A percentile compares a stretch with the other conserved stretches of the same genome.
Conservation (phyloP, 2,797 vertebrate genomes). For the Xenopus petersii region DNA sequence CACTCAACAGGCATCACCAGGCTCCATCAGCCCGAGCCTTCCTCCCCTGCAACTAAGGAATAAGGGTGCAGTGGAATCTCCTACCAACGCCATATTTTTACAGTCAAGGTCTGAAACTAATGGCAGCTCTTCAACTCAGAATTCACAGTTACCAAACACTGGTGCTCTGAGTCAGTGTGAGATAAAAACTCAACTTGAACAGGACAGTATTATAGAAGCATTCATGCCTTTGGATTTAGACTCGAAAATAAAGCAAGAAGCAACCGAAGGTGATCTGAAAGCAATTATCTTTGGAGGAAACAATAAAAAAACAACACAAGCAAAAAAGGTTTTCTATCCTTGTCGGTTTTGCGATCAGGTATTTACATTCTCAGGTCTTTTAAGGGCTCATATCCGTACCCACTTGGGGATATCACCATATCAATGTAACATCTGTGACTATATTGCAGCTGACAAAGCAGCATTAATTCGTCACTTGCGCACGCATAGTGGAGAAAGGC, state of each 20-base stretch:
- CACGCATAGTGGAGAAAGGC: constrained; percentile 92
- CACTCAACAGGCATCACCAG: constrained; percentile 87
- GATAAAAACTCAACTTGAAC: constrained; percentile 76
- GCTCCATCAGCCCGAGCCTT: constrained; percentile 87
- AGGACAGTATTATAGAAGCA: constrained; percentile 81
- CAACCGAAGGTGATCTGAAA: constrained; percentile 78
- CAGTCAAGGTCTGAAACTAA: constrained; percentile 60
- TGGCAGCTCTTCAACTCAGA: constrained; percentile 51
- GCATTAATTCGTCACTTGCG: constrained; percentile 92
- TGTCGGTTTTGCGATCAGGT: constrained; percentile 93
- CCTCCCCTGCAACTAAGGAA: constrained; percentile 76
- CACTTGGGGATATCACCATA: constrained; percentile 90
- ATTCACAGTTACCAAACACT: constrained; percentile 59
- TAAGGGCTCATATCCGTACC: constrained; percentile 90
- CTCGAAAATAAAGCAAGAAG: constrained; percentile 82
- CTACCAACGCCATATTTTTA: constrained; percentile 59
- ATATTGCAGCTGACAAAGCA: constrained; percentile 91
- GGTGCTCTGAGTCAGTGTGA: constrained; percentile 66
- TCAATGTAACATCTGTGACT: constrained; percentile 95
- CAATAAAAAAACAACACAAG: constrained; percentile 63
- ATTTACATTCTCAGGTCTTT: constrained; percentile 84
- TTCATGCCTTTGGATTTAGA: constrained; percentile 75
- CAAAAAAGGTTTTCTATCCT: constrained; percentile 81
- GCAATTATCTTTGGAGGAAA: constrained; percentile 59
- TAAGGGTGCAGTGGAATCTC: constrained; percentile 68